These are phyloP conservation scores for Pterostichus madidus DNA, from an alignment of 2,888 invertebrate species.

Conservation along the genomic window DNA sequence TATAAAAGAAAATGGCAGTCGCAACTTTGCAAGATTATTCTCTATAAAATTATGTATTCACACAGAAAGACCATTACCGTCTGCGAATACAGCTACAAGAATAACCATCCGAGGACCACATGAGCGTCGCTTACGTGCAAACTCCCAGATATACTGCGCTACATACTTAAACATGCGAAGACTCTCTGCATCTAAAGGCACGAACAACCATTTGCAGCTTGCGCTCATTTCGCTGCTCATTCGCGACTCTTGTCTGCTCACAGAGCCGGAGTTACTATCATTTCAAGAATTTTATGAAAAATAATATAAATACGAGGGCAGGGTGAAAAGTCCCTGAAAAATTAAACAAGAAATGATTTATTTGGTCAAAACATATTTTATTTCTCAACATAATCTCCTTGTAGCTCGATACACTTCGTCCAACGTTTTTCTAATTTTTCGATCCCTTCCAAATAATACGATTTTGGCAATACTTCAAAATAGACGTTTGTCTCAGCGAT, in stretches of 20 bases:
- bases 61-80: slow-evolving; percentile 51
- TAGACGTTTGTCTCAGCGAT: too few relatives aligned
- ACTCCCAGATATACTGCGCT: slow-evolving; percentile 13
- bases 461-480: too few relatives aligned
- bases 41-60: slow-evolving; percentile 71
- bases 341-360: too few relatives aligned
- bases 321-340: too few relatives aligned
- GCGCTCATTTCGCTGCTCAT: slow-evolving; percentile 39
- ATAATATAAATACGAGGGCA: too few relatives aligned
- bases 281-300: neutral
- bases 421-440: too few relatives aligned
- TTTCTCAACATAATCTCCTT: too few relatives aligned
- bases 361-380: too few relatives aligned
- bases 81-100: slow-evolving; percentile 43
- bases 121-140: slow-evolving; percentile 37
- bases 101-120: slow-evolving; percentile 40
- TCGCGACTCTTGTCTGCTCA: neutral
- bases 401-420: too few relatives aligned
- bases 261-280: neutral
- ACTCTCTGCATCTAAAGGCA: slow-evolving; percentile 9
- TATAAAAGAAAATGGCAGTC: slow-evolving; percentile 46
- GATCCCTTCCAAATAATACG: too few relatives aligned
- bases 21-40: slow-evolving; percentile 69
- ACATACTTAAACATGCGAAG: slow-evolving; percentile 5
- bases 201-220: slow-evolving; percentile 32